Evolutionary conservation across 2,888 invertebrate genomes (phyloP), one percentile per base, ranked within the genome.

Genomic region (Sthenelais limicola): DNA sequence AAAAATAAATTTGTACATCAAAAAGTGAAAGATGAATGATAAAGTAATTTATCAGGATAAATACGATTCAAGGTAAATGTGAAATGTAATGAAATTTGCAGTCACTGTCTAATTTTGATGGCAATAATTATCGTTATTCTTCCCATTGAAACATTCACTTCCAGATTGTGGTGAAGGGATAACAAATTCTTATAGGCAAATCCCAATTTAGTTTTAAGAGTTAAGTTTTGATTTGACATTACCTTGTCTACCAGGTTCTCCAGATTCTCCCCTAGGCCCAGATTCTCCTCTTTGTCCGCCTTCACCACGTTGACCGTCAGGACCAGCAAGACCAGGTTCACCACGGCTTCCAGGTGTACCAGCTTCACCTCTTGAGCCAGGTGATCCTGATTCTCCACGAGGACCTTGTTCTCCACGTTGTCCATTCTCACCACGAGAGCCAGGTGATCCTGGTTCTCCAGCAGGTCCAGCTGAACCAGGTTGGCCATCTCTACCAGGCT

Each of bases 391-490:
- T 56, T 73, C 76, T 35, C 67, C 73, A 38, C 51, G 66, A 24
- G 75, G 75, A 26, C 70, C 24, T 2, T 33, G 33, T n/a, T 26
- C 24, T n/a, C 77, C 77, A 26, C 52, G 62, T 33, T 56, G 56
- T 49, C 77, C 77, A 2, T 35, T 28, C 7, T 62, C 54, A 28
- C 66, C 74, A 21, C 51, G 68, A 56, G 15, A 38, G 21, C 62
- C 74, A n/a, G 89, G 88, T 67, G 90, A 86, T 43, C 91, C 76
- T 49, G 26, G 15, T 24, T 38, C 12, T 24, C 76, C 78, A 69
- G 56, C 18, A 33, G 51, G 21, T 4, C 77, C 77, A 35, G 76
- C 12, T 32, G 68, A 51, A 24, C 77, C 77, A 26, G 73, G 35
- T 47, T 56, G 28, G 15, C 35, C 51, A 28, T 66, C 73, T 33